These are phyloP conservation scores for Coenonympha glycerion DNA, from an alignment of 2,888 invertebrate species.

Conservation along the genomic window DNA sequence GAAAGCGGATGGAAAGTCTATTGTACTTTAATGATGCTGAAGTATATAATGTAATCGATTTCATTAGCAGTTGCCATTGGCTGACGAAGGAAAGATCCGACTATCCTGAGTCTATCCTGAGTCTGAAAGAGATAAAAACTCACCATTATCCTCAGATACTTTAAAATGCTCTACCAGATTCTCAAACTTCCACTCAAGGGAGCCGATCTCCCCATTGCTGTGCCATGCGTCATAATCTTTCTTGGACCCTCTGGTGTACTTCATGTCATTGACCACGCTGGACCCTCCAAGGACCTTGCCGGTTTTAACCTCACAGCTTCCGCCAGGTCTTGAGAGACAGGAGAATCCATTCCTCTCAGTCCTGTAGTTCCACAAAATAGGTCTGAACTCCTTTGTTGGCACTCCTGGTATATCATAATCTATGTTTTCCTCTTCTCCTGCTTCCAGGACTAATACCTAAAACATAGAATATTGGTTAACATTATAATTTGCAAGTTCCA, in stretches of 20 bases:
- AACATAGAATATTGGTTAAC: neutral
- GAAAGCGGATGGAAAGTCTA: too few relatives aligned
- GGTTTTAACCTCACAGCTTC: conserved; percentile 61
- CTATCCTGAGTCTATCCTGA: too few relatives aligned
- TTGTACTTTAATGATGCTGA: too few relatives aligned
- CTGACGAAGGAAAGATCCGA: too few relatives aligned
- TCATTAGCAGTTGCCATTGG: too few relatives aligned
- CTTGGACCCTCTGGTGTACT: conserved; percentile 65
- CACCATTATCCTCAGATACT: conserved; percentile 66
- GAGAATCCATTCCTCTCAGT: conserved; percentile 65
- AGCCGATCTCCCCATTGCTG: conserved; percentile 45
- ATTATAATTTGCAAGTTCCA: neutral
- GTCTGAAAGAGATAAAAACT: too few relatives aligned
- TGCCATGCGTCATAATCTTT: conserved; percentile 67
- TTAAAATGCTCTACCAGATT: conserved; percentile 65
- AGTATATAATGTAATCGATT: too few relatives aligned
- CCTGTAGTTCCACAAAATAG: conserved; percentile 64
- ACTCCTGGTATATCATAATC: conserved; percentile 68
- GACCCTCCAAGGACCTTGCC: conserved; percentile 69
- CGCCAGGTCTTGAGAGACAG: conserved; percentile 62
- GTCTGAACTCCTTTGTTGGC: conserved; percentile 56
- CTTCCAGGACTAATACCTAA: conserved; percentile 61
- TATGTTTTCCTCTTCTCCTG: conserved; percentile 64
- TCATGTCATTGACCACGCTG: conserved; percentile 66
- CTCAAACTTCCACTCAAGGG: conserved; percentile 65